Conservation (phyloP, 53 echinoderm and acorn worm genomes). For the Echinometra lucunter region DNA sequence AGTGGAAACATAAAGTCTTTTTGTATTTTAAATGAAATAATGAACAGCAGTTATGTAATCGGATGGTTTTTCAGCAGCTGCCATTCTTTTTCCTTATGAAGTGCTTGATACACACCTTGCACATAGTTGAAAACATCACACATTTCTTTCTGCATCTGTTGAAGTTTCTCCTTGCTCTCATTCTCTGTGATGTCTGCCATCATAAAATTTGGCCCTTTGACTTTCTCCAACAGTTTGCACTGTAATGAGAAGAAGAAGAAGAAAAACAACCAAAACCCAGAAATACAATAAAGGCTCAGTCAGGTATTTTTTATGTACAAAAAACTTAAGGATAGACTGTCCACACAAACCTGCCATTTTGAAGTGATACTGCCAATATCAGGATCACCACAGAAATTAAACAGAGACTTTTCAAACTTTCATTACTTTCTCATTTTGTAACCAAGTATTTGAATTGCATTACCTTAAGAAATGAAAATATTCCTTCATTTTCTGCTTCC, state of each 20-base stretch:
- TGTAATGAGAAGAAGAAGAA: neutral
- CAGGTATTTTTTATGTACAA: too few relatives aligned
- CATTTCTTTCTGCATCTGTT: constrained; percentile 77
- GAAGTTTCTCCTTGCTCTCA: constrained; percentile 67
- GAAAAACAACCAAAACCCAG: neutral
- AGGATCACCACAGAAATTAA: too few relatives aligned
- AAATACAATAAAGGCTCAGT: neutral
- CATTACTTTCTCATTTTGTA: too few relatives aligned
- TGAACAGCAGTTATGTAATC: neutral
- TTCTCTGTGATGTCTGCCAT: constrained; percentile 74
- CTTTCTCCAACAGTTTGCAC: constrained; percentile 81
- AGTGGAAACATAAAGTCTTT: neutral
- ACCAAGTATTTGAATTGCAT: neutral
- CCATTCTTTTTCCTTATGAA: neutral
- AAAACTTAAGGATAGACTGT: too few relatives aligned
- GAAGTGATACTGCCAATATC: too few relatives aligned
- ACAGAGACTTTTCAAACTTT: too few relatives aligned
- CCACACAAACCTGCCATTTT: too few relatives aligned
- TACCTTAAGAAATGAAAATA: constrained; percentile 91
- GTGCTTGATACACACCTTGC: constrained; percentile 72
- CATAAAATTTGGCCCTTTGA: constrained; percentile 86
- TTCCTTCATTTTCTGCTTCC: constrained; percentile 91
- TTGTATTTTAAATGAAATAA: neutral
- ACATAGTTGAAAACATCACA: constrained; percentile 87
- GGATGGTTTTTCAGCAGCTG: neutral